Evolutionary conservation across 2,888 invertebrate species (phyloP), one percentile per base, ranked within the genome.

Genomic region (Nowickia ferox): DNA sequence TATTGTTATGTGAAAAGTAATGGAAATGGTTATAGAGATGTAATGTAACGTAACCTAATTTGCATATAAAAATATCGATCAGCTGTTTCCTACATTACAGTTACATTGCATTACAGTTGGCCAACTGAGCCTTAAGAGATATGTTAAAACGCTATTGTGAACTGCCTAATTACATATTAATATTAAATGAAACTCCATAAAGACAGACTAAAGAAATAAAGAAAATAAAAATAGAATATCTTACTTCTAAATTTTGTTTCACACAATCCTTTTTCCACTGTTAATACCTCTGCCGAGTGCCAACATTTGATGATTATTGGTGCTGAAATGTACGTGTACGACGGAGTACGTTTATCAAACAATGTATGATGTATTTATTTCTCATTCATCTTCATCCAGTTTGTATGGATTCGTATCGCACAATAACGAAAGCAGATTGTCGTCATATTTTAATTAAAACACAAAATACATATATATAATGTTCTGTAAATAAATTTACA

Each of bases 401-500:
- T 63, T 10, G 6, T n/a, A 40, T 59, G 6, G 30, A 55, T 65
- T 65, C 30, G 42, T 46, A 57, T 15, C 40, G 40, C 30, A 53
- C 42, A 46, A 53, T 59, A 51, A 61, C 72, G 19, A 40, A 68
- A 72, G 61, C 51, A 78, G 66, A 68, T 78, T 74, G 78, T 84
- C 78, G 78, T 84, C 78, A 78, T 68, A 78, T 84, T 78, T 78
- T 78, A 84, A 78, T 84, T 84, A 84, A 84, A 84, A 84, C 55
- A 74, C 66, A 72, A 68, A 68, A 68, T 78, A 30, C 5, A 30
- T 30, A 74, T 69, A 30, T 30, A 74, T 69, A 68, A 78, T 84
- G 61, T 74, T 78, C 40, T 68, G 72, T 74, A 84, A 78, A 84
- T 78, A 78, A 84, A 63, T 74, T 61, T 69, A 78, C 72, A 84